These are phyloP conservation scores for Hypercompe scribonia DNA, from an alignment of 2,888 invertebrate genomes.

Conservation along the genomic window DNA sequence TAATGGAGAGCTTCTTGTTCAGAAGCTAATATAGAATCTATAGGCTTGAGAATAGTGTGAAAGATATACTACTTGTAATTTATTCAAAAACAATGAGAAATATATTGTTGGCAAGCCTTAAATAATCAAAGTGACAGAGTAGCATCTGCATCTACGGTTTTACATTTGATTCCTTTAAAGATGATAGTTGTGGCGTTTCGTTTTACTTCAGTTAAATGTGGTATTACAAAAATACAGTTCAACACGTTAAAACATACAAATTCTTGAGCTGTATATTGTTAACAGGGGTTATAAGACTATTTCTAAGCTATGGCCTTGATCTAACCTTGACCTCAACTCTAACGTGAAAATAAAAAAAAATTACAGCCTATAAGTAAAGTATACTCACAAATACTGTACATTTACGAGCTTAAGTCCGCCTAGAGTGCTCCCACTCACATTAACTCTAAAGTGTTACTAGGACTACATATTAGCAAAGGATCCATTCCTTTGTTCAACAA, in stretches of 20 bases:
- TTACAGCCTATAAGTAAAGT: not conserved
- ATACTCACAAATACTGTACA: not conserved
- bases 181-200: not conserved
- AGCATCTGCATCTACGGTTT: no score
- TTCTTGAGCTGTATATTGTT: not conserved
- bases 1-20: no score
- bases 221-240: not conserved
- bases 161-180: no score
- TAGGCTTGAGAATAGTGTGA: not conserved
- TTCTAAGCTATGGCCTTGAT: not conserved
- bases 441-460: not conserved
- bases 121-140: no score
- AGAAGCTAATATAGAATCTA: not conserved
- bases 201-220: not conserved
- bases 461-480: not conserved
- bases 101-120: no score
- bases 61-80: not conserved
- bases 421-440: not conserved
- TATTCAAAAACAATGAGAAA: not conserved
- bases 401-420: not conserved
- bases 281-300: not conserved
- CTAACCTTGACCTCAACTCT: not conserved
- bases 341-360: not conserved
- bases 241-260: not conserved
- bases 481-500: conserved; percentile 6